A percentile compares a stretch with the other conserved stretches of the same genome.
Conservation (phyloP, 2,797 vertebrate species). For the Glossophaga mutica region DNA sequence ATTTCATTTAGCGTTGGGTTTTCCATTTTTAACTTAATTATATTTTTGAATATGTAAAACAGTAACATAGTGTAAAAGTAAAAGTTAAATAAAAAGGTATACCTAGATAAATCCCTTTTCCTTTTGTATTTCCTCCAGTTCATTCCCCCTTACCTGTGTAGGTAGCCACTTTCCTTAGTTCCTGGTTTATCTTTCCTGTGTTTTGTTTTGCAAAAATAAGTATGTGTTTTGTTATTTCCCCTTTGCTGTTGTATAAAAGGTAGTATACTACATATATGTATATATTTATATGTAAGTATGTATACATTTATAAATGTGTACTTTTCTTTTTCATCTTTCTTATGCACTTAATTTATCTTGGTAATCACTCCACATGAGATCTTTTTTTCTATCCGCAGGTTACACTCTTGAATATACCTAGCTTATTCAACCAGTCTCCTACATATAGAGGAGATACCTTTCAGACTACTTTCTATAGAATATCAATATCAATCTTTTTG, state of each 20-base stretch:
- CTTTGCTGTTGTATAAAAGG: neutral
- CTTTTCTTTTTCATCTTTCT: neutral
- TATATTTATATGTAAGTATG: neutral
- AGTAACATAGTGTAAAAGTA: neutral
- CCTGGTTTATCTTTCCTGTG: neutral
- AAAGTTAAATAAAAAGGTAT: neutral
- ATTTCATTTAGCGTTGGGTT: neutral
- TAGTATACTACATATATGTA: neutral
- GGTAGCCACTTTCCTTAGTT: neutral
- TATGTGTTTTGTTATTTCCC: neutral
- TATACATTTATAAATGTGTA: neutral
- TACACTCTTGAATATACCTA: neutral
- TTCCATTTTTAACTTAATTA: neutral
- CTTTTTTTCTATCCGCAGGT: neutral
- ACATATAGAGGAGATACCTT: neutral
- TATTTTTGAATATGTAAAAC: neutral
- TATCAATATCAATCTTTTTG: constrained; percentile 15
- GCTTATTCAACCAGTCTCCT: neutral
- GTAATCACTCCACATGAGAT: neutral
- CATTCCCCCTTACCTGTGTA: neutral
- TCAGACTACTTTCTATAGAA: neutral
- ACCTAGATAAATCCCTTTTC: neutral
- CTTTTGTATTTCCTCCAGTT: neutral
- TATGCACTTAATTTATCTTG: neutral
- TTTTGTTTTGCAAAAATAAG: neutral